Conservation (phyloP, 2,113 vertebrate species). For the Illadopsis cleaveri region DNA sequence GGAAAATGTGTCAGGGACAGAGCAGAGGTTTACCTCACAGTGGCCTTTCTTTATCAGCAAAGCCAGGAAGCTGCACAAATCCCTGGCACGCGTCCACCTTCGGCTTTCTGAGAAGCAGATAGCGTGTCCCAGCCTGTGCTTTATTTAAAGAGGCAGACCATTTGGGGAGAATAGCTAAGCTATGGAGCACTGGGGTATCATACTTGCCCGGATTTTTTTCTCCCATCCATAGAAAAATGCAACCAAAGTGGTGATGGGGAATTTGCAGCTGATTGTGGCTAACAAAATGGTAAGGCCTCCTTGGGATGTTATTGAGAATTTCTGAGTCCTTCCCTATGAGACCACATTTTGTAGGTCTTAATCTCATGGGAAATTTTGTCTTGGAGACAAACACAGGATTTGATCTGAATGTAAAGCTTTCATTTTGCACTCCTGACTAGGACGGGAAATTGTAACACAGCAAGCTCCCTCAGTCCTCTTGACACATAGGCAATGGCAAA, state of each 20-base stretch:
- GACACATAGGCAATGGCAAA: background rate
- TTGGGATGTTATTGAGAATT: background rate
- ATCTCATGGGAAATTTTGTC: background rate
- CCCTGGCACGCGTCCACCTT: conserved; percentile 69
- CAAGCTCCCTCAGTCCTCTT: background rate
- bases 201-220: background rate
- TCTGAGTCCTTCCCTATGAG: background rate
- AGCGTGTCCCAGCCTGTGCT: conserved; percentile 11
- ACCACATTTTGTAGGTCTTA: background rate
- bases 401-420: background rate
- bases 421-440: background rate
- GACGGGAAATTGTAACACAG: background rate
- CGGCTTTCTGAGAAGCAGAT: conserved; percentile 60
- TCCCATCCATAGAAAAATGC: background rate
- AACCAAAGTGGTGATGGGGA: background rate
- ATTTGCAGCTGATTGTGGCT: background rate
- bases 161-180: background rate
- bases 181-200: background rate
- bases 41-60: conserved; percentile 67
- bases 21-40: conserved; percentile 26
- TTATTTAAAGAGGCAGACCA: conserved; percentile 55
- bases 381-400: background rate
- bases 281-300: background rate
- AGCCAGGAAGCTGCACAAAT: conserved; percentile 74
- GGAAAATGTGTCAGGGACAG: background rate